Evolutionary conservation across 2,888 invertebrate species (phyloP).

Genomic region (Drosophila emarginata): DNA sequence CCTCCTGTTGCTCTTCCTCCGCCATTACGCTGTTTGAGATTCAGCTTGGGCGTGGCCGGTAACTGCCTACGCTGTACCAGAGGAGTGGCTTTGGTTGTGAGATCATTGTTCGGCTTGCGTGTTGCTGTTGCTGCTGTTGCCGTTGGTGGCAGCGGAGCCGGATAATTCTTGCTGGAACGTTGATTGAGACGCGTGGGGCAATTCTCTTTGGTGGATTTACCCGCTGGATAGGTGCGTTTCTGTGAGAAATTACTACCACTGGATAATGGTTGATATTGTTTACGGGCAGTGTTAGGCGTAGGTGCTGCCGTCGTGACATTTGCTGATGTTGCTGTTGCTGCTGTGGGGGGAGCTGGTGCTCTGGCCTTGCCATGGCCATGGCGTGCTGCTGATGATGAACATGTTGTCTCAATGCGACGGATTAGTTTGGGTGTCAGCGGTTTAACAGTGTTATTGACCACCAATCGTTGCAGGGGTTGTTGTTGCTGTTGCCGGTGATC

Average conservation of each 20-base stretch:
- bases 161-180: slow-evolving; percentile 74
- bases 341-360: slow-evolving; percentile 61
- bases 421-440: slow-evolving; percentile 82
- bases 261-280: slow-evolving; percentile 52
- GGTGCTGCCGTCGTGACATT: not conserved
- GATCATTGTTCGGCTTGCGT: slow-evolving; percentile 66
- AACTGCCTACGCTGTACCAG: slow-evolving; percentile 57
- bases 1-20: slow-evolving; percentile 36
- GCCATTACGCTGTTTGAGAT: slow-evolving; percentile 40
- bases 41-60: slow-evolving; percentile 65
- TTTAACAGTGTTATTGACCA: slow-evolving; percentile 65
- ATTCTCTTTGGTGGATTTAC: slow-evolving; percentile 80
- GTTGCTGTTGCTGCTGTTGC: slow-evolving; percentile 40
- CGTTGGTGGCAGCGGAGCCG: slow-evolving; percentile 68
- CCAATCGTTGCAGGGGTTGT: slow-evolving; percentile 34
- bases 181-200: slow-evolving; percentile 59
- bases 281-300: slow-evolving; percentile 68
- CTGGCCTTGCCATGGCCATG: slow-evolving; percentile 63
- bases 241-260: slow-evolving; percentile 47
- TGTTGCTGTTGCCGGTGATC: slow-evolving; percentile 31
- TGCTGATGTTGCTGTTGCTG: slow-evolving; percentile 48
- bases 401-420: slow-evolving; percentile 79
- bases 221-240: slow-evolving; percentile 80
- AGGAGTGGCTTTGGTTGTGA: slow-evolving; percentile 61
- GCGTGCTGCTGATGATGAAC: slow-evolving; percentile 55